Conservation (phyloP, 2,797 vertebrate species). For the Tauraco hartlaubi region DNA sequence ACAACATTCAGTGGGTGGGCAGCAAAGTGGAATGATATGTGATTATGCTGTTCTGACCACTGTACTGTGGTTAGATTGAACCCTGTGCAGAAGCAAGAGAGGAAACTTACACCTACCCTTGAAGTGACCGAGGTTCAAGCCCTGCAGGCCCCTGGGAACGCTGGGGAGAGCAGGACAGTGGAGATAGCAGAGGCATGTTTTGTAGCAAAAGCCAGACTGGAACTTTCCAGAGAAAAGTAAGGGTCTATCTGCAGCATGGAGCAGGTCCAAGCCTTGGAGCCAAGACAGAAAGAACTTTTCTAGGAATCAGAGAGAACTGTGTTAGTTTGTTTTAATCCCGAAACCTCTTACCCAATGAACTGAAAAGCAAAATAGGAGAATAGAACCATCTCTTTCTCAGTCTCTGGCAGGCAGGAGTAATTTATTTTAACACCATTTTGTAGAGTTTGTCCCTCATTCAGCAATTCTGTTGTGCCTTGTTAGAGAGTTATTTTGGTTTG, state of each 20-base stretch:
- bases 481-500: background rate
- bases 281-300: background rate
- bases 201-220: background rate
- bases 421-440: constrained; percentile 1
- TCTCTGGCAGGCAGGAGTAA: background rate
- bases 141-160: accelerated
- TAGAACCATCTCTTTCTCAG: background rate
- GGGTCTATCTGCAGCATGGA: background rate
- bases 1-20: background rate
- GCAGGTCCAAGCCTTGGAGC: background rate
- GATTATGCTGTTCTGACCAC: background rate
- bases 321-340: background rate
- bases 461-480: background rate
- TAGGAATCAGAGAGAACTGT: background rate
- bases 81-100: background rate
- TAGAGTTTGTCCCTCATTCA: background rate
- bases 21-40: background rate
- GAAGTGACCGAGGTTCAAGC: background rate
- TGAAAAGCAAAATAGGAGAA: background rate
- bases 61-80: background rate
- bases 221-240: background rate
- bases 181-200: background rate
- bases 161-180: background rate
- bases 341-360: background rate
- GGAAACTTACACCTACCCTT: background rate